Percentiles rank a stretch among this genome's conserved stretches.
phyloP scores from a whole-genome alignment of 2,797 vertebrate species.

The Brachyalestes nurse region DNA sequence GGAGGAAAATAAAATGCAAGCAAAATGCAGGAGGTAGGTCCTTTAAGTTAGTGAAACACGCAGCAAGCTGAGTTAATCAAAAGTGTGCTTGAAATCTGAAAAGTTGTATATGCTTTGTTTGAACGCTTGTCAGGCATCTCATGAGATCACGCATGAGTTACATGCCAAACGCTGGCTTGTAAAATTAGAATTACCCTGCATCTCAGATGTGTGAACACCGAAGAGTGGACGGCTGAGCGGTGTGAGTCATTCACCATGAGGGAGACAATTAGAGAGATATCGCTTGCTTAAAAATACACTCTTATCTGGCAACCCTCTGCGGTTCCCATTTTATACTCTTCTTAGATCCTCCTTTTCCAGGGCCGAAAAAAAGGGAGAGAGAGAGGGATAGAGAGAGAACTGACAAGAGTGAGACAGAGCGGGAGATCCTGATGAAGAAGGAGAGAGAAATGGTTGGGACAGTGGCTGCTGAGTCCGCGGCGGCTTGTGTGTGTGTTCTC shows the following conservation, averaged over 20 bases:
- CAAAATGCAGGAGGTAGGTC: no score
- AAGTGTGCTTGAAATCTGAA: neutral
- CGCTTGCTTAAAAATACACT: constrained; percentile 15
- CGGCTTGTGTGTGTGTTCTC: constrained; percentile 31
- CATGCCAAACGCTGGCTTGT: neutral
- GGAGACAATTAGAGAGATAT: constrained; percentile 27
- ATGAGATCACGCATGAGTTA: neutral
- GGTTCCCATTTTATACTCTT: constrained; percentile 4
- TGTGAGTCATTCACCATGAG: constrained; percentile 37
- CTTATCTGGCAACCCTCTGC: constrained; percentile 16
- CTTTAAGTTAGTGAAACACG: neutral
- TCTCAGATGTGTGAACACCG: constrained; percentile 2
- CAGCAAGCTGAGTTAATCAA: neutral
- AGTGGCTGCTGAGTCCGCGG: constrained; percentile 16
- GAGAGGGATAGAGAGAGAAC: neutral
- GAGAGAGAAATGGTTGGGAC: constrained; percentile 1
- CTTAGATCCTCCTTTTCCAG: constrained; percentile 27
- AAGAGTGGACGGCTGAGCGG: constrained; percentile 2
- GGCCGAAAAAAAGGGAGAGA: neutral
- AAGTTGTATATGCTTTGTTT: neutral
- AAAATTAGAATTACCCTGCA: constrained; percentile 13
- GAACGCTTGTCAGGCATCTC: neutral
- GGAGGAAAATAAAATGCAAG: neutral
- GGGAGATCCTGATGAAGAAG: neutral
- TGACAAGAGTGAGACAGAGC: neutral